phyloP scores from a whole-genome alignment of 2,113 vertebrate species.

The Baryphthengus martii region DNA sequence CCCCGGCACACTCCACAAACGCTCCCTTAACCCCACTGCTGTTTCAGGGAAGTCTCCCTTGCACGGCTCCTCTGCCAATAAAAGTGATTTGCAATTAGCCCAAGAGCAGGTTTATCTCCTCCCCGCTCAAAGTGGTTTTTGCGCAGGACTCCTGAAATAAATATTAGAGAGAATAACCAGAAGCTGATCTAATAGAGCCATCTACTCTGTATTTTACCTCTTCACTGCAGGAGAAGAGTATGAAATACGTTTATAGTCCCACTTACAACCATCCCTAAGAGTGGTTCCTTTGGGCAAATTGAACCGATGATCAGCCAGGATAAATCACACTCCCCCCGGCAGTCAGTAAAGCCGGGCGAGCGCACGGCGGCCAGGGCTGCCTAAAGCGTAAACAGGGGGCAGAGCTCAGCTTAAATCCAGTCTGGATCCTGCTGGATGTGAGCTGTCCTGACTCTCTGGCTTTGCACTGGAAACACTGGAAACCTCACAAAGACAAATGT shows the following conservation, averaged over 20 bases:
- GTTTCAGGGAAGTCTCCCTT: not conserved
- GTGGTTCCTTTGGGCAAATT: not conserved
- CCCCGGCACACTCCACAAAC: not conserved
- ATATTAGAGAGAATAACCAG: not conserved
- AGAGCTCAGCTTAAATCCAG: not conserved
- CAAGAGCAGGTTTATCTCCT: not conserved
- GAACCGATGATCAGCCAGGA: not conserved
- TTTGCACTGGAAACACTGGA: not conserved
- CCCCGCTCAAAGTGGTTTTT: not conserved
- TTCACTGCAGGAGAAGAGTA: not conserved
- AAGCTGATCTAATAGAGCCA: not conserved
- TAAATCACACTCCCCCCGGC: not conserved
- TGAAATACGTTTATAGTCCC: slow-evolving; percentile 47
- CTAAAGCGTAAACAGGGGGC: not conserved
- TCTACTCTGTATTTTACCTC: slow-evolving; percentile 10
- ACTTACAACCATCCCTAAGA: not conserved
- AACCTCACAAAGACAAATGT: not conserved
- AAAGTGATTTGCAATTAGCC: slow-evolving; percentile 27
- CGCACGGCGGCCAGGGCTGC: not conserved
- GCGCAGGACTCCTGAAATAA: not conserved
- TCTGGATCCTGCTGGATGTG: not conserved
- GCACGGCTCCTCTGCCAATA: not conserved
- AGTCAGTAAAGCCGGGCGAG: not conserved
- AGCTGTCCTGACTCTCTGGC: not conserved
- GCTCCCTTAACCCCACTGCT: not conserved